Evolutionary conservation across 2,888 invertebrate genomes (phyloP), one percentile per base, ranked within the genome.

Genomic region (Falcaria lacertinaria): DNA sequence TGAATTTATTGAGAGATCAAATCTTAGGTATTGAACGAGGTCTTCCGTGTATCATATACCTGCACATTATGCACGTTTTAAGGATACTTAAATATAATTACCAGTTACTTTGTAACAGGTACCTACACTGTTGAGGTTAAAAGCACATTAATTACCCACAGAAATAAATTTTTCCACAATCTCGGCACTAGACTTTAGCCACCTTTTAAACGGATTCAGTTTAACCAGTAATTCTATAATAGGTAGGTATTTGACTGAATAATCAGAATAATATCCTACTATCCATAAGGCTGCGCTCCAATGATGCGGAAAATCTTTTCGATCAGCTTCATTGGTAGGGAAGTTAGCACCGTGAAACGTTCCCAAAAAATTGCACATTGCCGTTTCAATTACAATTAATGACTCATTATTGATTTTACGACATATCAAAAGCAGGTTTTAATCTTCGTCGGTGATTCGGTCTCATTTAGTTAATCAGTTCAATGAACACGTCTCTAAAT

Each of bases 401-500:
- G 22, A 22, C 13, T 36, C 17, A 36, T 36, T 36, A 36, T 17
- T 11, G n/a, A 36, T 7, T 35, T 39, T 15, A 33, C 32, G 11
- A 11, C 3, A 28, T 28, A 11, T 28, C 11, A 28, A 11, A 3
- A 11, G 11, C 11, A 28, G 11, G 6, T 6, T 28, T 11, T 11
- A 28, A 28, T 11, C 22, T 6, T 7, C 28, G 11, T 19, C 11
- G 11, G 7, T 11, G 11, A 2, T 11, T 28, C 2, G 28, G 2
- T 28, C 16, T 33, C 17, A 42, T 37, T 37, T 14, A 39, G 15
- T 40, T 44, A 56, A 49, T 47, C 47, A 57, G 58, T 60, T 61
- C 60, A 59, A 52, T 57, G 57, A 59, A 58, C 60, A 57, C 48
- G 34, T 48, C 47, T 43, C 40, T 34, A 61, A 61, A 61, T 60